Base-by-base conservation (phyloP, 2,113 vertebrate species). In the Chloebia gouldiae region DNA sequence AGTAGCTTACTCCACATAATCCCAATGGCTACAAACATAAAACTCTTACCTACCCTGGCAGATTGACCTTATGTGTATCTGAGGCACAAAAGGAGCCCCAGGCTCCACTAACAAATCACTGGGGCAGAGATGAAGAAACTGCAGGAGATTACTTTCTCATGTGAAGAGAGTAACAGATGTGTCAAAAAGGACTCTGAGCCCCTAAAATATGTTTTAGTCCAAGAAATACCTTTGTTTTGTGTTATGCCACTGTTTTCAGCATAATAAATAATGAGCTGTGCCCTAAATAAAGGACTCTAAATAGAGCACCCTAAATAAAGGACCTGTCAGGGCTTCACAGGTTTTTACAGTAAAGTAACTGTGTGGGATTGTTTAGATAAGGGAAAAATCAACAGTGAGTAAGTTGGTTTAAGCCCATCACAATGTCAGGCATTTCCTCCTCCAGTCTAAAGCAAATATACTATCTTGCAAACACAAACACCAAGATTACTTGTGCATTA, bases 21-120 rank as follows among this genome's bases (percentile, higher is more conserved):
- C 40, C 9, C 44, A 61, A 13, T 7, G 17, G 81, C n/a, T 9
- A 12, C 24, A 86, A 80, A 80, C 0, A 0, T 30, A 31, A 68
- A 92, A 68, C 13, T 31, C 20, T 4, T 49, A 44, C 11, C 11
- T 33, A 21, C 30, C 13, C 28, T 31, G 11, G 13, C 19, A 90
- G 54, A 45, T 6, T 15, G 65, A 71, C 35, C 27, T 65, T 39
- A 4, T 22, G 15, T 17, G 15, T 18, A n/a, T 11, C 16, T 25
- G 33, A 68, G 24, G 90, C 27, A 28, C 9, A n/a, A 72, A 82
- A 82, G 21, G 7, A 64, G 12, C 10, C 24, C 13, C 17, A 33
- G 23, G 20, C 11, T 50, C 20, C 63, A 42, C 45, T 30, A 39
- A 54, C 2, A 57, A 77, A 80, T 80, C 40, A 20, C 25, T 21